These are phyloP conservation scores for Pinctada fucata DNA, from an alignment of 2,888 invertebrate species.

Conservation along the genomic window DNA sequence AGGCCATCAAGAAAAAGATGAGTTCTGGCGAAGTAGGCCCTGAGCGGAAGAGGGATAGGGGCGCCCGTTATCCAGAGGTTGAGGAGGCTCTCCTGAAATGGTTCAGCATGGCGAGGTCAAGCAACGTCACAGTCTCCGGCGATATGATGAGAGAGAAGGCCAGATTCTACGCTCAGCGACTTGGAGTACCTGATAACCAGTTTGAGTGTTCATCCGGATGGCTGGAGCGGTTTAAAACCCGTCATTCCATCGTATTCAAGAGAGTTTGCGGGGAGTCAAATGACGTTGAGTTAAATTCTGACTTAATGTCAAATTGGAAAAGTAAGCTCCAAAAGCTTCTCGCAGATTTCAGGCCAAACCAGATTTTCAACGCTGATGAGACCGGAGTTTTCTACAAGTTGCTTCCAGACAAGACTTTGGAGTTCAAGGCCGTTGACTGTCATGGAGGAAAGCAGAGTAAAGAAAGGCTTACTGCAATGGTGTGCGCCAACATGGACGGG, in stretches of 20 bases:
- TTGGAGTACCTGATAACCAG: constrained; percentile 10
- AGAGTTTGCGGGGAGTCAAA: no score
- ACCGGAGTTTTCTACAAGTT: constrained; percentile 34
- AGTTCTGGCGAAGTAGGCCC: no score
- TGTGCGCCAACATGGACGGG: constrained; percentile 46
- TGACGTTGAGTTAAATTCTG: constrained; percentile 24
- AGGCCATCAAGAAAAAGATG: constrained; percentile 37
- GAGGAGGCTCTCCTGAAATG: constrained; percentile 16
- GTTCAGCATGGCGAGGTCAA: constrained; percentile 14
- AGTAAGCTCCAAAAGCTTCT: constrained; percentile 8
- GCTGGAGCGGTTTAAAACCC: constrained; percentile 34
- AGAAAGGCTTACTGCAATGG: constrained; percentile 45
- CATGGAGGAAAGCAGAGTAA: constrained; percentile 50
- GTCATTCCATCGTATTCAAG: constrained; percentile 40
- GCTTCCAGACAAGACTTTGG: constrained; percentile 29
- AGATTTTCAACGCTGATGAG: constrained; percentile 52
- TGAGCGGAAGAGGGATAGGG: constrained; percentile 6
- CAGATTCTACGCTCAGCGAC: constrained; percentile 15
- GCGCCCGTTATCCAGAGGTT: not conserved
- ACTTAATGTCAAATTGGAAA: constrained; percentile 36
- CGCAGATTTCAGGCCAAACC: constrained; percentile 34
- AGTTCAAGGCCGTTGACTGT: constrained; percentile 45
- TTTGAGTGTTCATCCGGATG: constrained; percentile 41
- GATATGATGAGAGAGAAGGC: constrained; percentile 29
- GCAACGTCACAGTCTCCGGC: constrained; percentile 14